A percentile compares a stretch with the other conserved stretches of the same genome.
Evolutionary conservation across 92 coral and sea anemone genomes (phyloP).

Genomic region (Micromussa lordhowensis): DNA sequence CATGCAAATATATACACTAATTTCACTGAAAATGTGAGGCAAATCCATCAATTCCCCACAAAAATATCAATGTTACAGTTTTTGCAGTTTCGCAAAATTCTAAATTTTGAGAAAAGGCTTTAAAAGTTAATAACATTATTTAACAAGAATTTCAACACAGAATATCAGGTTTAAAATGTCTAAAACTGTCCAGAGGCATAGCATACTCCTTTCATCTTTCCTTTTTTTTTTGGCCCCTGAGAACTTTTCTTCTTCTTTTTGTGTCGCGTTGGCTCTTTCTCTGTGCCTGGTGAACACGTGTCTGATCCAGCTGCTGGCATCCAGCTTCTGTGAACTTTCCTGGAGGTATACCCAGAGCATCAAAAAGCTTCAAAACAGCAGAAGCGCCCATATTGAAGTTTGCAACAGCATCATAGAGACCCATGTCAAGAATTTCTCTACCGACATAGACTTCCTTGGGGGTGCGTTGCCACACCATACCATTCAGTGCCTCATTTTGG

Average conservation of each 20-base stretch:
- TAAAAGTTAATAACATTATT: too few relatives aligned
- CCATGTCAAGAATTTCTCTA: slow-evolving; percentile 59
- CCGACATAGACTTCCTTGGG: slow-evolving; percentile 61
- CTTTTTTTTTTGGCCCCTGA: too few relatives aligned
- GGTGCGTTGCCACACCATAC: slow-evolving; percentile 62
- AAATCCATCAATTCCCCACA: slow-evolving; percentile 11
- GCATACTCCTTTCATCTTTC: too few relatives aligned
- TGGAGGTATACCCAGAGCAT: slow-evolving; percentile 55
- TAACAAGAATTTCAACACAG: too few relatives aligned
- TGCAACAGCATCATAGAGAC: slow-evolving; percentile 67
- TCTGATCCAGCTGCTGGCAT: slow-evolving; percentile 52
- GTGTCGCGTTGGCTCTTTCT: slow-evolving; percentile 12
- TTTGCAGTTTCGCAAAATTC: slow-evolving; percentile 5
- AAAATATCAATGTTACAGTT: slow-evolving; percentile 9
- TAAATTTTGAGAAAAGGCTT: too few relatives aligned
- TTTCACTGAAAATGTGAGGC: slow-evolving; percentile 17
- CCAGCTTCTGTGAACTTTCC: slow-evolving; percentile 69
- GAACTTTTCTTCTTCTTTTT: too few relatives aligned
- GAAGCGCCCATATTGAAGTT: slow-evolving; percentile 64
- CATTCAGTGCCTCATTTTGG: slow-evolving; percentile 65
- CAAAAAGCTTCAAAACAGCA: slow-evolving; percentile 55
- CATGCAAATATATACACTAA: slow-evolving; percentile 14
- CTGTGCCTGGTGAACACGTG: slow-evolving; percentile 43
- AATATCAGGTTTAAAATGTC: too few relatives aligned
- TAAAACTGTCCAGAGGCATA: too few relatives aligned